These are phyloP conservation scores for Meiosimyza platycephala DNA, from an alignment of 2,888 invertebrate genomes.

Conservation along the genomic window DNA sequence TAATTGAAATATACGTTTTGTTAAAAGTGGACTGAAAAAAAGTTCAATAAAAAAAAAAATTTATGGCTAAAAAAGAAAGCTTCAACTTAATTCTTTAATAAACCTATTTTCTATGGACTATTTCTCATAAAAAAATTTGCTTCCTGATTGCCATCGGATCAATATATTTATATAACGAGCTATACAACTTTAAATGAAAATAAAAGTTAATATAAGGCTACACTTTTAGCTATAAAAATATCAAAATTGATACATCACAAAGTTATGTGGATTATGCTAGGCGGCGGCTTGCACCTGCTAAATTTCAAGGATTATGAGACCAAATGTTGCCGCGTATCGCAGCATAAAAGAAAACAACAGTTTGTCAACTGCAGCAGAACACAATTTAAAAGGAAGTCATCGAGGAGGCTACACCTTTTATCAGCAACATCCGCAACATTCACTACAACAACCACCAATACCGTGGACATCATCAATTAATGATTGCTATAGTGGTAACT, in stretches of 20 bases:
- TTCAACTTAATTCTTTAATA: too few species aligned
- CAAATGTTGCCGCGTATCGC: conserved; percentile 48
- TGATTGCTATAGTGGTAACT: neutral
- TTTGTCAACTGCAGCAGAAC: conserved; percentile 47
- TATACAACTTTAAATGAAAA: too few species aligned
- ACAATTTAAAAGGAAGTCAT: conserved; percentile 30
- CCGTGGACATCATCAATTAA: neutral
- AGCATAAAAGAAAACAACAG: conserved; percentile 46
- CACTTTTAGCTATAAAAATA: too few species aligned
- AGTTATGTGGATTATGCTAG: conserved; percentile 39
- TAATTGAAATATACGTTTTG: too few species aligned
- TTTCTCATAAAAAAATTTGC: too few species aligned
- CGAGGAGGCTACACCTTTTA: conserved; percentile 44
- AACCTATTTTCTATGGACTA: too few species aligned
- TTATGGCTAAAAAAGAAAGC: too few species aligned
- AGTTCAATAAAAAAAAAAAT: too few species aligned
- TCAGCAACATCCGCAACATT: conserved; percentile 29
- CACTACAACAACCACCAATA: conserved; percentile 26
- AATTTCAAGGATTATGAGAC: conserved; percentile 59
- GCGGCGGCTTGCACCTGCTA: conserved; percentile 18
- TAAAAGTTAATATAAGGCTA: too few species aligned
- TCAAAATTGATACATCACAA: neutral
- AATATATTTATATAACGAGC: too few species aligned
- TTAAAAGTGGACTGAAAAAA: too few species aligned
- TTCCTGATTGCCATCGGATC: too few species aligned